Base-by-base conservation (phyloP, 2,888 invertebrate species). In the Drosophila merina region DNA sequence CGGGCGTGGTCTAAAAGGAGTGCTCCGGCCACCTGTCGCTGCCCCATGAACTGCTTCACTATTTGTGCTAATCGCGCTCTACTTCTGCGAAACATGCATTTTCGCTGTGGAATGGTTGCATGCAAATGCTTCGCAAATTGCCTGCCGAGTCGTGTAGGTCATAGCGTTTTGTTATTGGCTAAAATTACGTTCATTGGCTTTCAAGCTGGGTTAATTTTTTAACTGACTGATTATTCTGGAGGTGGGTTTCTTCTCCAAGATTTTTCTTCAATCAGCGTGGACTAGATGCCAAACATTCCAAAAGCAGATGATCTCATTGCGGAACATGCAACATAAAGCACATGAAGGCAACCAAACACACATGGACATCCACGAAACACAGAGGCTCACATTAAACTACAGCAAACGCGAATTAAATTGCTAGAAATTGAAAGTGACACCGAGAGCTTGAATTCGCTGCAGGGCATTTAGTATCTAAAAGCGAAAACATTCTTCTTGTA, bases 401-500 rank as follows among this genome's bases (percentile, higher is more conserved):
- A 54, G 58, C 68, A 70, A 73, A 79, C 72, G 81, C 82, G 81
- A 76, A 76, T 76, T 83, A 84, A 83, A 83, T 83, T 83, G 86
- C 79, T 75, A 69, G 81, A 83, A 83, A 86, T 83, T 83, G 86
- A 86, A 83, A 83, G 86, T 77, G 82, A 81, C 82, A 86, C 74
- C 76, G 78, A 77, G 49, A 72, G 64, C 64, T 51, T 12, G 42
- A 70, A 68, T 48, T 69, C 31, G 36, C 44, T 76, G 86, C 83
- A 79, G 58, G 40, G 50, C 45, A 54, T 50, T 56, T 57, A 52
- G 44, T 57, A 49, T 31, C 63, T 25, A 52, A 42, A 31, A 48
- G 52, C 40, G 54, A 10, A 63, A 14, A 64, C 52, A 60, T 72
- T 71, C 52, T 58, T 77, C 69, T 59, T 68, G 76, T 70, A 72